These are phyloP conservation scores for Ammodramus savannarum DNA, from an alignment of 2,113 vertebrate species.

Conservation along the genomic window DNA sequence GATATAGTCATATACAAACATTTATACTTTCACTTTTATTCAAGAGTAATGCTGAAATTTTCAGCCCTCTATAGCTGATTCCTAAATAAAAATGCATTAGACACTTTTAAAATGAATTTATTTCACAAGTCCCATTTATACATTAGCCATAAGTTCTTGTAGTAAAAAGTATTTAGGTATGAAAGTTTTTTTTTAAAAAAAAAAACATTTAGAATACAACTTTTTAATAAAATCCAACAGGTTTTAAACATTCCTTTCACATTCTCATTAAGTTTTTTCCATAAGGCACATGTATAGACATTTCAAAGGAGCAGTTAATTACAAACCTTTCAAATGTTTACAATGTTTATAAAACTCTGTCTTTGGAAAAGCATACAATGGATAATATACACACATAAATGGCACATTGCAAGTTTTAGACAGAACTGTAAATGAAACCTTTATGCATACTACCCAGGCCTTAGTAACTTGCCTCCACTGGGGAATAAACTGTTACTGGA, in stretches of 20 bases:
- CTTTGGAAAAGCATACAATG: slow-evolving; percentile 38
- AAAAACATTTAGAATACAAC: slow-evolving; percentile 22
- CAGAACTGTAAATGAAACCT: not conserved
- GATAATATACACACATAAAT: not conserved
- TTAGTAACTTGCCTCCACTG: not conserved
- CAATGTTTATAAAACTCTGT: slow-evolving; percentile 14
- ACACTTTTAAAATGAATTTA: slow-evolving; percentile 56
- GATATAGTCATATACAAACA: not conserved
- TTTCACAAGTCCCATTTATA: slow-evolving; percentile 61
- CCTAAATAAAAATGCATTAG: not conserved
- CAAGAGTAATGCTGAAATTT: not conserved
- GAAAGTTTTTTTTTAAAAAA: not conserved
- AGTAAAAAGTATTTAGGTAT: slow-evolving; percentile 54
- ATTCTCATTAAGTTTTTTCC: not conserved
- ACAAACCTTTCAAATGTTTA: slow-evolving; percentile 30
- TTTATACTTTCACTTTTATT: not conserved
- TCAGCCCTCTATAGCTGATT: not conserved
- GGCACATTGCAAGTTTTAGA: not conserved
- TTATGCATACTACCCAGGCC: not conserved
- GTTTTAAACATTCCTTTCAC: not conserved
- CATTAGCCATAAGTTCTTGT: slow-evolving; percentile 47
- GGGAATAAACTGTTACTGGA: not conserved
- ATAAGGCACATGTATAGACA: slow-evolving; percentile 8
- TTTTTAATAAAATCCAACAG: slow-evolving; percentile 9
- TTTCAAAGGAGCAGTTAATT: slow-evolving; percentile 20